phyloP scores from a whole-genome alignment of 2,888 invertebrate species.

The Acanthosepion esculentum region DNA sequence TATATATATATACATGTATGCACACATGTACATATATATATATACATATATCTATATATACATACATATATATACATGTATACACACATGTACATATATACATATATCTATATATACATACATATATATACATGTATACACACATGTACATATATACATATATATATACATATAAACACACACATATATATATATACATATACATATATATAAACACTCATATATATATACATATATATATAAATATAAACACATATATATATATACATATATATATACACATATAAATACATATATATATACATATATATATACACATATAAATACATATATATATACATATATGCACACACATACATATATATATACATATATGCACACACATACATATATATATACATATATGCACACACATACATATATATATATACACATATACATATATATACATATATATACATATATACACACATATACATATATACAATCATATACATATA shows the following conservation, averaged over 20 bases:
- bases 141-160: background rate
- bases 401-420: background rate
- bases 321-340: background rate
- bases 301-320: background rate
- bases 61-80: background rate
- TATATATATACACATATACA: background rate
- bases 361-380: background rate
- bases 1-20: background rate
- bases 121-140: background rate
- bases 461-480: background rate
- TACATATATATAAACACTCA: background rate
- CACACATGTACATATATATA: background rate
- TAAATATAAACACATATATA: background rate
- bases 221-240: background rate
- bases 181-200: background rate
- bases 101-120: background rate
- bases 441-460: too few relatives aligned
- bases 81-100: background rate
- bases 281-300: background rate
- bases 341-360: background rate
- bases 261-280: background rate
- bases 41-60: background rate
- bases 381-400: background rate
- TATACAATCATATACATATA: too few relatives aligned
- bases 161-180: background rate